These are phyloP conservation scores for Pelecanoides urinatrix DNA, from an alignment of 2,113 vertebrate species.

Conservation along the genomic window DNA sequence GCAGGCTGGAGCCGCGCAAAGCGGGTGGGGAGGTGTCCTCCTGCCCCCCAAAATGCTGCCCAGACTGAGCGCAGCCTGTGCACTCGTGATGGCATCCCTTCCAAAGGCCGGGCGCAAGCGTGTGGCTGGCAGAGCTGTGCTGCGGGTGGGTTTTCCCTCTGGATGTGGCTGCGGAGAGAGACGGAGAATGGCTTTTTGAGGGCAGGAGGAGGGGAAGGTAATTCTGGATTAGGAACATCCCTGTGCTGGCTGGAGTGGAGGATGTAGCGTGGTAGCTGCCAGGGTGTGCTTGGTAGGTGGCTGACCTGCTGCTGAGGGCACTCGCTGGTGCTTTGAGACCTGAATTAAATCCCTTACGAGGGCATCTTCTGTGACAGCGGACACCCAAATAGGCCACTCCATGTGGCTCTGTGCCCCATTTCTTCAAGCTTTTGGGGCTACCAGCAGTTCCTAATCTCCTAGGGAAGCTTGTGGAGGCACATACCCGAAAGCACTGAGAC, in stretches of 20 bases:
- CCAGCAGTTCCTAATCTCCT: not conserved
- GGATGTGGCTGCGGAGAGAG: not conserved
- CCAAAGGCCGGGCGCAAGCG: not conserved
- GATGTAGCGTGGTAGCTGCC: accelerated
- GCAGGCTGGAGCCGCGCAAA: not conserved
- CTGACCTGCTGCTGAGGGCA: not conserved
- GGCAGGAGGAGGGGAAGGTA: not conserved
- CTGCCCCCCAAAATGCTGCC: not conserved
- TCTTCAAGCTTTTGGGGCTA: not conserved
- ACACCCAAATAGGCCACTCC: too few relatives aligned
- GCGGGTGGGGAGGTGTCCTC: accelerated
- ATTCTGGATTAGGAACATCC: not conserved
- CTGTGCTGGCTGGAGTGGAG: not conserved
- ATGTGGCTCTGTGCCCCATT: not conserved
- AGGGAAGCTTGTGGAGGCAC: accelerated
- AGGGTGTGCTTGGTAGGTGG: not conserved
- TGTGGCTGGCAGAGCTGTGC: not conserved
- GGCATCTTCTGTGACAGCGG: accelerated
- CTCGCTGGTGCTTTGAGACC: not conserved
- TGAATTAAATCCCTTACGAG: accelerated
- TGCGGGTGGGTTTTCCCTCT: too few relatives aligned
- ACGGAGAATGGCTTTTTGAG: not conserved
- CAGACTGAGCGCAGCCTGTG: accelerated
- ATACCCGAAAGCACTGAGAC: not conserved
- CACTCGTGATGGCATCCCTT: accelerated